Base-by-base conservation (phyloP, 64 coral and sea anemone genomes). In the Actinia equina region DNA sequence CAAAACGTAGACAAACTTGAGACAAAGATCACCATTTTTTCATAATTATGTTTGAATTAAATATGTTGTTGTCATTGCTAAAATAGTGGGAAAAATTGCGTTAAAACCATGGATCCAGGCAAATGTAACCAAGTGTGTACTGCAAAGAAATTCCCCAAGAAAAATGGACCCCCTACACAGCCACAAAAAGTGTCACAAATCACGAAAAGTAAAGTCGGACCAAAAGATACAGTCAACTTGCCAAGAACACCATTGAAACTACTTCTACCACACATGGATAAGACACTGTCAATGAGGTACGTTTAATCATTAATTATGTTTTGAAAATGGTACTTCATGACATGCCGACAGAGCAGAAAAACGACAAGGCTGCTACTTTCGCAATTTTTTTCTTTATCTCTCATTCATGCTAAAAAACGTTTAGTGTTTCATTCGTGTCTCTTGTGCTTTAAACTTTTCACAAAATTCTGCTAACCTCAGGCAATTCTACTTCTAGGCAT, bases 261-360 rank as follows among this genome's bases (percentile, higher is more conserved):
- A 41, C 69, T 49, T 6, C 4, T 22, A 44, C 78, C 83, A 60
- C 41, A 85, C 83, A 85, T 85, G 83, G 23, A 85, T 19, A 85
- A 85, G 25, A 30, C 52, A 43, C 17, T 85, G 44, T 85, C 83
- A 27, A 85, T 85, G 56, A 85, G 83, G 83, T 85, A 85, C 15
- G 30, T 37, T 49, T 49, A 49, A 49, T 49, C 30, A 37, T 37
- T 37, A 37, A 49, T 49, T 8, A 8, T 49, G 46, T 49, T 49
- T 49, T 49, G 46, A 49, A 49, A 49, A 49, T 49, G 4, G 46
- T 49, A 49, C 7, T 49, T 6, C 46, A 49, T 49, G 46, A 49
- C 46, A 49, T 49, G 7, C 46, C 46, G 30, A 37, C 30, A 37
- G 30, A 37, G 30, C 30, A 37, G 30, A 37, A 37, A 37, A 37